These are phyloP conservation scores for Drosophila grimshawi DNA, from an alignment of 1,140 invertebrate genomes.

Conservation along the genomic window DNA sequence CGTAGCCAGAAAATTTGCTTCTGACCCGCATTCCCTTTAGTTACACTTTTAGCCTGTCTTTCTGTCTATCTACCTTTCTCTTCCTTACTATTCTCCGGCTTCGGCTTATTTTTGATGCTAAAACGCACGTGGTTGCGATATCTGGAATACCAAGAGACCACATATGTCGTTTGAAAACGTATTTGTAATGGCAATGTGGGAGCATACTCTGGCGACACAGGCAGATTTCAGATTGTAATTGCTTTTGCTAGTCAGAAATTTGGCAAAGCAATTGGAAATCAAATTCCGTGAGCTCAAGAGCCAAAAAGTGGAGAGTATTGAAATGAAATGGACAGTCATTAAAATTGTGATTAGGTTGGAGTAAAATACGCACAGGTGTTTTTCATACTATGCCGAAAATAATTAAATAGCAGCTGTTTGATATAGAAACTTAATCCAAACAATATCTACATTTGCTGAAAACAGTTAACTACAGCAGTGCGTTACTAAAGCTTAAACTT, in stretches of 20 bases:
- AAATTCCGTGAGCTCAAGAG: not conserved
- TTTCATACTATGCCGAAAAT: no score
- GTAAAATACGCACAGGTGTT: no score
- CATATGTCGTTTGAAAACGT: conserved; percentile 1
- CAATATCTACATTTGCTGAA: no score
- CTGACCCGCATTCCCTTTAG: conserved; percentile 10
- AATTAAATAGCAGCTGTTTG: no score
- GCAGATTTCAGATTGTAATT: conserved; percentile 21
- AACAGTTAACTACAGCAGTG: no score
- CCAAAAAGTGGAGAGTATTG: not conserved
- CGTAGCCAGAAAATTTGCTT: conserved; percentile 37
- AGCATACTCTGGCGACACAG: not conserved
- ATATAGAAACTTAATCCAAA: no score
- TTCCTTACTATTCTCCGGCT: conserved; percentile 47
- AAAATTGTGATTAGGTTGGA: not conserved
- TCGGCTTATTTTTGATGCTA: conserved; percentile 46
- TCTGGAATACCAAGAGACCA: conserved; percentile 6
- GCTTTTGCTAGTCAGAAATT: conserved; percentile 4
- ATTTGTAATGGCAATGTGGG: conserved; percentile 14
- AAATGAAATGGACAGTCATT: not conserved
- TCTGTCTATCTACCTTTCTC: no score
- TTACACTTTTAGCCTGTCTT: not conserved
- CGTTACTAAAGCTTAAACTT: no score
- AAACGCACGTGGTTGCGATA: conserved; percentile 50
- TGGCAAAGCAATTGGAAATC: not conserved